These are phyloP conservation scores for Pipra filicauda DNA, from an alignment of 2,113 vertebrate species.

Conservation along the genomic window DNA sequence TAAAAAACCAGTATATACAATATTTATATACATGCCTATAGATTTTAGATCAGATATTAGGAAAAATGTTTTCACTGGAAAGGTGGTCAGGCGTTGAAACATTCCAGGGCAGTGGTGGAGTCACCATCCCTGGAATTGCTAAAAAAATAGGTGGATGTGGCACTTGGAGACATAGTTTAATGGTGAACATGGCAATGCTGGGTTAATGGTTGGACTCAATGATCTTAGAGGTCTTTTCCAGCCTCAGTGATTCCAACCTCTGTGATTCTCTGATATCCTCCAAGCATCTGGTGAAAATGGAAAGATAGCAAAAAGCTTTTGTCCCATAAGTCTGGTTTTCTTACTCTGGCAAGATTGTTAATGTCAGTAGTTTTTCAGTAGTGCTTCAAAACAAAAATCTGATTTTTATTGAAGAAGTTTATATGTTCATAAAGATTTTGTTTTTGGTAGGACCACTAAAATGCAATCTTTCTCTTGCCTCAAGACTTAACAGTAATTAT, in stretches of 20 bases:
- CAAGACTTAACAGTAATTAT: neutral
- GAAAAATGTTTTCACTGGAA: neutral
- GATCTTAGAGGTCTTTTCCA: neutral
- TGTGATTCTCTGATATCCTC: neutral
- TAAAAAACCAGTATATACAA: neutral
- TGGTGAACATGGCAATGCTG: neutral
- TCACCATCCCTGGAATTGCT: neutral
- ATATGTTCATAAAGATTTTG: neutral
- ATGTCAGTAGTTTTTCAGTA: neutral
- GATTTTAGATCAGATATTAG: neutral
- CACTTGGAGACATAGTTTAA: neutral
- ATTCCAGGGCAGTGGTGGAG: neutral
- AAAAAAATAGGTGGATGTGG: neutral
- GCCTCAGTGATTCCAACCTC: neutral
- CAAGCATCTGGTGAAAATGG: neutral
- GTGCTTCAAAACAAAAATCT: neutral
- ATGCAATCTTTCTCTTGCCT: neutral
- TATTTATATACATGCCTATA: neutral
- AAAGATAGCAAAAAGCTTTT: neutral
- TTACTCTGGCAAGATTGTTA: neutral
- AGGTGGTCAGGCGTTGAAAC: neutral
- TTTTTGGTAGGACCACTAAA: neutral
- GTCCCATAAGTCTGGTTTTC: neutral
- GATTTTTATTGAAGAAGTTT: neutral
- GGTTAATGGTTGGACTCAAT: neutral